Conservation (phyloP, 2,888 invertebrate species). For the Eledona agricola region DNA sequence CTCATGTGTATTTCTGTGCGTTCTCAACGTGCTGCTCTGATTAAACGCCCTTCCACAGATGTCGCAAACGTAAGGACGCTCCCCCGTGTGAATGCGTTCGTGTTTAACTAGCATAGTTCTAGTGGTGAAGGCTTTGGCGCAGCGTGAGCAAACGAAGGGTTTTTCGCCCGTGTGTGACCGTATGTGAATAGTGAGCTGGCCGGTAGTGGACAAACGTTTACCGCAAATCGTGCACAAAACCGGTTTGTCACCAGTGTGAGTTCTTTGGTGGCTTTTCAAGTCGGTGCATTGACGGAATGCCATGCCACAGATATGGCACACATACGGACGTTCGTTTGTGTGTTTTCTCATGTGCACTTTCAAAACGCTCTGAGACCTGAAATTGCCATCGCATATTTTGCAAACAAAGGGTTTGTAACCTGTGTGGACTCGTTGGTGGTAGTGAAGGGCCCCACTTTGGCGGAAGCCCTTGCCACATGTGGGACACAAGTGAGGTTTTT, state of each 20-base stretch:
- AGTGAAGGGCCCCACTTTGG: conserved; percentile 55
- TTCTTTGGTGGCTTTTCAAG: conserved; percentile 58
- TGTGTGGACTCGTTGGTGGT: conserved; percentile 55
- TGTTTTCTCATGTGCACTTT: conserved; percentile 52
- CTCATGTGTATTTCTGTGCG: conserved; percentile 50
- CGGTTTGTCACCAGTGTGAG: conserved; percentile 66
- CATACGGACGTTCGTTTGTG: conserved; percentile 51
- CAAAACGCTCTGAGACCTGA: conserved; percentile 49
- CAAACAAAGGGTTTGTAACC: conserved; percentile 51
- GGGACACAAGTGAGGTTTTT: conserved; percentile 55
- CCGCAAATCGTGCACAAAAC: conserved; percentile 60
- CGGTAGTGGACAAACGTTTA: conserved; percentile 56
- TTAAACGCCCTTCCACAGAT: conserved; percentile 54
- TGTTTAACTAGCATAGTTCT: conserved; percentile 53
- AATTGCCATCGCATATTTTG: conserved; percentile 46
- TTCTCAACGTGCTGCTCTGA: conserved; percentile 54
- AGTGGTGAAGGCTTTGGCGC: conserved; percentile 53
- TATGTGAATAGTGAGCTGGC: conserved; percentile 53
- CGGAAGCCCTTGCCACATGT: conserved; percentile 58
- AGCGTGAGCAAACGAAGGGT: conserved; percentile 51
- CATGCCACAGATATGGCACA: conserved; percentile 58
- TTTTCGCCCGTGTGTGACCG: conserved; percentile 57
- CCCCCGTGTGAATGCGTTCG: conserved; percentile 55
- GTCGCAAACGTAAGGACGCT: conserved; percentile 55
- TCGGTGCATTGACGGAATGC: conserved; percentile 60